Base-by-base conservation (phyloP, 2,888 invertebrate genomes). In the Cheilosia pagana region DNA sequence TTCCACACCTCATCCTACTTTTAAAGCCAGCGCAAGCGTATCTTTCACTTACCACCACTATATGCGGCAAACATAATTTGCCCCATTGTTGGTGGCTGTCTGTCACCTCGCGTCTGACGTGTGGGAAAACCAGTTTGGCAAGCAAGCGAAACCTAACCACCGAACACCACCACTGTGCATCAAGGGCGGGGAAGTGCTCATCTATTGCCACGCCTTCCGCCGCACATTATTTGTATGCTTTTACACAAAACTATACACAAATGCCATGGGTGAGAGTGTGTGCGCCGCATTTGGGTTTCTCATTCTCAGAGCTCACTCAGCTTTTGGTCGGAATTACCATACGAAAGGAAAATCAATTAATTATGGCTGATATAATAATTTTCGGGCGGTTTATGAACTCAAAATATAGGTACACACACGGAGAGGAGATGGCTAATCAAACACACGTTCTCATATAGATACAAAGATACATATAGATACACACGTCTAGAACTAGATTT, bases 11-110 rank as follows among this genome's bases (percentile, higher is more conserved):
- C 76, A 71, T 52, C 65, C 76, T 59, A 81, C 62, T 71, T 81
- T 76, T 28, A 21, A 81, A 67, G 48, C 67, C 39, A 41, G 77
- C 82, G 82, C 82, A 82, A 67, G 77, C 82, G 82, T 82, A 71
- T 70, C n/a, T 45, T 16, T 16, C 8, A 19, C 23, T 74, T 1
- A 10, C 59, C 52, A 67, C 68, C 28, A 77, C 77, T 57, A 48
- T 28, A 8, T 63, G 55, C 48, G 63, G 50, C 62, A 45, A 50
- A 19, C 39, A 60, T 57, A 62, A 70, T 55, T 41, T 62, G 53
- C 62, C 39, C n/a, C 68, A 68, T 77, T 65, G 68, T 70, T 70
- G 70, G 53, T 60, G 60, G 63, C 60, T 60, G 60, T 41, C 53
- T 77, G 70, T 68, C 76, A 76, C 67, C 62, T 70, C 62, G 45